Evolutionary conservation across 1,140 invertebrate genomes (phyloP), one percentile per base, ranked within the genome.

Genomic region (Popillia japonica): DNA sequence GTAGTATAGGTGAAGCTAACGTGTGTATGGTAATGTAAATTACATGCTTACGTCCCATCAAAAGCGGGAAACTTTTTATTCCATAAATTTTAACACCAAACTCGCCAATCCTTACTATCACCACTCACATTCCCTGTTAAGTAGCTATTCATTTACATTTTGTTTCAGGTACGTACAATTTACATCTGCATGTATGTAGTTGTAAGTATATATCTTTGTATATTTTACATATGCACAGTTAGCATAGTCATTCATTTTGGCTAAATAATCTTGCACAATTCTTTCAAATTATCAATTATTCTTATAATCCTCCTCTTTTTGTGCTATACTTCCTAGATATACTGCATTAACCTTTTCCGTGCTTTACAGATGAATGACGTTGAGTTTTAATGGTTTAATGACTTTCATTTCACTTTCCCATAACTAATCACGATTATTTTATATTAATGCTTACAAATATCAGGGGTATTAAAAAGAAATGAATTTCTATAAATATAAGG

Each of bases 361-460:
- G 61, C 61, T 68, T 68, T 68, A 14, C 61, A 68, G 22, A 27
- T 27, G 61, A 68, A 68, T 68, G 20, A 10, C 8, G 61, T n/a
- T 34, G 27, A 34, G 4, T 34, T 9, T 34, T 68, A 27, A 68
- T 68, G 61, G 23, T 68, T 27, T 68, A 27, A 7, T 34, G 22
- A 27, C 9, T 68, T 68, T 68, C 61, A 22, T 68, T 68, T 68
- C 22, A 68, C 23, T 68, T 68, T 68, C 61, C 61, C 23, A 68
- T 14, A 68, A 34, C 23, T 68, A 68, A 68, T 68, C 22, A 14
- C 4, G 22, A 27, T 27, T 68, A 14, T 68, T 23, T 27, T 27
- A 23, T 34, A 34, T 34, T 34, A 34, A 2, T 34, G 27, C 2
- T 34, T 34, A 34, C 1, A 34, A 34, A 34, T 2, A 34, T 4